Conservation (phyloP, 2,888 invertebrate species). For the Drosophila mettleri region DNA sequence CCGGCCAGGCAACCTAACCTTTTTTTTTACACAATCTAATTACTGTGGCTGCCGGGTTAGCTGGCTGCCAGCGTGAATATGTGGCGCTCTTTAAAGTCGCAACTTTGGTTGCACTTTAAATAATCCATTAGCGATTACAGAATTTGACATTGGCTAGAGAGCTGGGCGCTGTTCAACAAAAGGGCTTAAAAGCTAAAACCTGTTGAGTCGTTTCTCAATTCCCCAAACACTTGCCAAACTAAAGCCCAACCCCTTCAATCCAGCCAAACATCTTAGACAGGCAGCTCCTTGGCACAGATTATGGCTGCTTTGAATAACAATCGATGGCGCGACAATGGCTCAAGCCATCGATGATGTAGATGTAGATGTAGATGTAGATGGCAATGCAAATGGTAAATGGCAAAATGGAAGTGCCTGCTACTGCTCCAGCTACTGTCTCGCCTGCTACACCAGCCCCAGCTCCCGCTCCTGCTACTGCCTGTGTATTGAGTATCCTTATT, state of each 20-base stretch:
- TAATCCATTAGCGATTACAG: slow-evolving; percentile 76
- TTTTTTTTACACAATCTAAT: slow-evolving; percentile 73
- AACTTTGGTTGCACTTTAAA: slow-evolving; percentile 59
- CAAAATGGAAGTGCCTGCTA: slow-evolving; percentile 47
- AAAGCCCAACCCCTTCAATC: slow-evolving; percentile 53
- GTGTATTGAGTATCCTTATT: slow-evolving; percentile 24
- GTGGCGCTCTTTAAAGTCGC: slow-evolving; percentile 55
- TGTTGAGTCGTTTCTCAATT: slow-evolving; percentile 85
- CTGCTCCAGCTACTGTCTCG: background rate
- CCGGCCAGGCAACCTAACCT: slow-evolving; percentile 20
- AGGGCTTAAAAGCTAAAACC: slow-evolving; percentile 84
- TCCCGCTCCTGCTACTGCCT: background rate
- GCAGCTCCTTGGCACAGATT: slow-evolving; percentile 67
- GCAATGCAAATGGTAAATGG: slow-evolving; percentile 44
- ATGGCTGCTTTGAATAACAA: slow-evolving; percentile 79
- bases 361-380: slow-evolving; percentile 59
- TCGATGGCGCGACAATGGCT: slow-evolving; percentile 73
- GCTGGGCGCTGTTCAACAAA: slow-evolving; percentile 43
- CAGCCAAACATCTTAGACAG: slow-evolving; percentile 25
- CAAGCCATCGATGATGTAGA: slow-evolving; percentile 52
- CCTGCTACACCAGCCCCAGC: background rate
- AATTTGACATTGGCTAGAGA: slow-evolving; percentile 45
- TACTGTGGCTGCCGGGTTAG: slow-evolving; percentile 45
- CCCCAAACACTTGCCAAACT: slow-evolving; percentile 84
- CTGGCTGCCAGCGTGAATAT: background rate